A percentile compares a stretch with the other conserved stretches of the same genome.
Evolutionary conservation across 2,888 invertebrate genomes (phyloP).

Genomic region (Therioaphis trifolii): DNA sequence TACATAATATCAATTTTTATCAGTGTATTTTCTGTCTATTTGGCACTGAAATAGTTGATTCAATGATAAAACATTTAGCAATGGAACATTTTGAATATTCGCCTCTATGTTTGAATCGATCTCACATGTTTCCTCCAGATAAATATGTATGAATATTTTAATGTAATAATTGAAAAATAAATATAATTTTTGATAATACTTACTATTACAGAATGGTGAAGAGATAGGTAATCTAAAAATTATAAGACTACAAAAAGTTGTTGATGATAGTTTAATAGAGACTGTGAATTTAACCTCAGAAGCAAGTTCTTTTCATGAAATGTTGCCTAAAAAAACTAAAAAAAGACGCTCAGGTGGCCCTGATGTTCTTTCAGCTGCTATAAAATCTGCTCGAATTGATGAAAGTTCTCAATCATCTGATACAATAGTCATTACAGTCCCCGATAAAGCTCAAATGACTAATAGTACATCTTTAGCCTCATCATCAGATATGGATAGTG

Average conservation of each 20-base stretch:
- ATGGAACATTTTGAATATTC: conserved; percentile 58
- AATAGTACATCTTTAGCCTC: neutral
- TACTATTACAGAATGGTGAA: conserved; percentile 9
- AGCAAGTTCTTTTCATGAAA: conserved; percentile 1
- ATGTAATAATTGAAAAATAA: neutral
- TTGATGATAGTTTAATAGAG: neutral
- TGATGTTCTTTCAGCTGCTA: conserved; percentile 26
- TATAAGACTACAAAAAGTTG: neutral
- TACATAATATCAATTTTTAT: conserved; percentile 32
- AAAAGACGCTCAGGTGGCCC: neutral
- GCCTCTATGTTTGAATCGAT: conserved; percentile 42
- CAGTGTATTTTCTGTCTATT: conserved; percentile 54
- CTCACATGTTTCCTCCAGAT: neutral
- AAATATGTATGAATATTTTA: conserved; percentile 23
- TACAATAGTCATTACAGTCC: conserved; percentile 51
- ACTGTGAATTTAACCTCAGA: neutral
- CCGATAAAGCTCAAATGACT: conserved; percentile 12
- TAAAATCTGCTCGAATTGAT: conserved; percentile 22
- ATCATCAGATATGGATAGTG: conserved; percentile 18
- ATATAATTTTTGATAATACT: neutral
- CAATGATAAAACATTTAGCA: conserved; percentile 38
- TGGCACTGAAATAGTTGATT: conserved; percentile 32
- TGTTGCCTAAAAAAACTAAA: neutral
- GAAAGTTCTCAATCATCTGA: neutral
- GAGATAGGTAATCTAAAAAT: conserved; percentile 37